Evolutionary conservation across 1,140 invertebrate genomes (phyloP).

Genomic region (Diploscapter pachys): DNA sequence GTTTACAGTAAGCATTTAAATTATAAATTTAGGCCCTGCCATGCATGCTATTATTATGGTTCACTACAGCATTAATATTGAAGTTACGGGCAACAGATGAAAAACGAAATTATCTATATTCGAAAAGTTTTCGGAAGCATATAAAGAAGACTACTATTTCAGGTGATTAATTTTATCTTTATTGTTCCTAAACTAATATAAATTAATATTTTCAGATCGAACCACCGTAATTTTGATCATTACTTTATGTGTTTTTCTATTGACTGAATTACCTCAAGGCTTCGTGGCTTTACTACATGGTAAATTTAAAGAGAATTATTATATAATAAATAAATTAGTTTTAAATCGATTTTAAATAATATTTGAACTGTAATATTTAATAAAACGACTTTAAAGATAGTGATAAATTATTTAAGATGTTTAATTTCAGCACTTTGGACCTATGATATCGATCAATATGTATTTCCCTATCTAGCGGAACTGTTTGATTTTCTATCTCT

Average conservation of each 20-base stretch:
- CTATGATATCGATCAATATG: conserved; percentile 54
- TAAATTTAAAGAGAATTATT: conserved; percentile 6
- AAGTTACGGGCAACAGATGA: conserved; percentile 41
- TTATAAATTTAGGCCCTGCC: conserved; percentile 26
- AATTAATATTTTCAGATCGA: conserved; percentile 57
- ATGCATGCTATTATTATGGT: conserved; percentile 42
- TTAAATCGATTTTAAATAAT: no score
- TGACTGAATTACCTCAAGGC: conserved; percentile 76
- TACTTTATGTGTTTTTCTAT: conserved; percentile 75
- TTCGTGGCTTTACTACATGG: conserved; percentile 60
- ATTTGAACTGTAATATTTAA: no score
- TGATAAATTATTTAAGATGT: no score
- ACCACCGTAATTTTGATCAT: conserved; percentile 84
- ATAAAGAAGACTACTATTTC: conserved; percentile 38
- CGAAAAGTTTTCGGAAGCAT: conserved; percentile 41
- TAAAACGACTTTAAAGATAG: no score
- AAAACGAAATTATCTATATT: conserved; percentile 42
- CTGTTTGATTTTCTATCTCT: conserved; percentile 83
- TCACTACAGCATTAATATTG: conserved; percentile 35
- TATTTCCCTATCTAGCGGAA: conserved; percentile 70
- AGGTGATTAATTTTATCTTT: no score
- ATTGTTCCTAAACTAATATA: no score
- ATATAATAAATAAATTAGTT: background rate
- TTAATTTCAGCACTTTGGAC: conserved; percentile 30
- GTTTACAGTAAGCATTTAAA: background rate